Evolutionary conservation across 1,140 invertebrate species (phyloP).

Genomic region (Pogonomyrmex californicus): DNA sequence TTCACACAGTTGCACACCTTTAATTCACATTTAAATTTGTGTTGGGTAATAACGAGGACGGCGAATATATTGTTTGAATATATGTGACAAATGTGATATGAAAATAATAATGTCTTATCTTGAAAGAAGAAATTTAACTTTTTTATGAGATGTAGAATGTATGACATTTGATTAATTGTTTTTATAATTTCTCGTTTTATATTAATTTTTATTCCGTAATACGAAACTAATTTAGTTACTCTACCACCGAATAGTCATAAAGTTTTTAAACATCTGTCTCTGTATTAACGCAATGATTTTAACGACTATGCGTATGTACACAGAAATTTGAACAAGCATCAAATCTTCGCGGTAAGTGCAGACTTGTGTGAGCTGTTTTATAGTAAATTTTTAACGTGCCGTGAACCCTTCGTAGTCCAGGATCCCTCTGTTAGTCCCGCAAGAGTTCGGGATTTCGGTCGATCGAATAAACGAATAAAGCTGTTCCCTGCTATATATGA

Average conservation of each 20-base stretch:
- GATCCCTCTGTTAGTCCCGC: conserved; percentile 74
- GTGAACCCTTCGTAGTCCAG: conserved; percentile 73
- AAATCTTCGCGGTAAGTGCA: conserved; percentile 74
- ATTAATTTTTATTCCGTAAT: neutral
- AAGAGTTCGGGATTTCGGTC: conserved; percentile 74
- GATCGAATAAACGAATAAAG: conserved; percentile 78
- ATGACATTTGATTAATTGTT: neutral
- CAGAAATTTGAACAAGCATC: conserved; percentile 48
- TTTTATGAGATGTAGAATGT: neutral
- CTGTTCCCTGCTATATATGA: conserved; percentile 68
- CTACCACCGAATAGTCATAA: neutral
- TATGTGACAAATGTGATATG: neutral
- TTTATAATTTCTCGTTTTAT: neutral
- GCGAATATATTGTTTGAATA: neutral
- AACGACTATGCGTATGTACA: conserved; percentile 27
- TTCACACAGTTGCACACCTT: neutral
- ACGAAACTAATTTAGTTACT: neutral
- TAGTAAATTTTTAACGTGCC: conserved; percentile 76
- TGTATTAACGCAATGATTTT: neutral
- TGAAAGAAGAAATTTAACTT: neutral
- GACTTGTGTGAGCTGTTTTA: conserved; percentile 77
- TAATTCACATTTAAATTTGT: neutral
- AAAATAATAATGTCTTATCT: neutral
- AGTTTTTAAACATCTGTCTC: conserved; percentile 31
- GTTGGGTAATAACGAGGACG: neutral